Conservation (phyloP, 2,888 invertebrate genomes). For the Pocota personata region DNA sequence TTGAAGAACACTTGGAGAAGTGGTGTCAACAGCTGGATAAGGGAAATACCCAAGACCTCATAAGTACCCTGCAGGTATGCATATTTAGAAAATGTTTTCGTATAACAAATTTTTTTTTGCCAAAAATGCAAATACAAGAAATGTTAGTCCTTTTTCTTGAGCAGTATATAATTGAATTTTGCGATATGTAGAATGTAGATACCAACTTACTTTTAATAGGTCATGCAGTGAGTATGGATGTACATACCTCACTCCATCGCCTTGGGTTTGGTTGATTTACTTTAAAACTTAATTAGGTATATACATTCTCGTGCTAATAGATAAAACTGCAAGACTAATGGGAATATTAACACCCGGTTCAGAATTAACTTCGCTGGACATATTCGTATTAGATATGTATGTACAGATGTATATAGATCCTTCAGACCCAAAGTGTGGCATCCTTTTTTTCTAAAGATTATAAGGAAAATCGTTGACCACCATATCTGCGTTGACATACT, state of each 20-base stretch:
- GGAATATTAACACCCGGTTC: too few species aligned
- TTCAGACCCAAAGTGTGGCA: too few species aligned
- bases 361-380: too few species aligned
- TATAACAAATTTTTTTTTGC: not conserved
- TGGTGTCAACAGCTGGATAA: slow-evolving; percentile 21
- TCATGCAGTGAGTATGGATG: too few species aligned
- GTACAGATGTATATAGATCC: too few species aligned
- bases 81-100: not conserved
- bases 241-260: not conserved
- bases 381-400: too few species aligned
- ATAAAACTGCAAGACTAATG: not conserved
- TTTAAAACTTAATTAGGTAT: not conserved
- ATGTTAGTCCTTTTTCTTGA: not conserved
- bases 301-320: not conserved
- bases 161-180: too few species aligned
- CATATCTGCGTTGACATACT: too few species aligned
- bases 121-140: not conserved
- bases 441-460: too few species aligned
- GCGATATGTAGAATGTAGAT: too few species aligned
- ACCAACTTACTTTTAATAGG: too few species aligned
- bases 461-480: too few species aligned
- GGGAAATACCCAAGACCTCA: slow-evolving; percentile 9
- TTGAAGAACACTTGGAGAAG: not conserved
- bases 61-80: slow-evolving; percentile 26
- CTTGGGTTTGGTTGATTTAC: not conserved